Evolutionary conservation across 2,797 vertebrate genomes (phyloP), one percentile per base, ranked within the genome.

Genomic region (Dermochelys coriacea): DNA sequence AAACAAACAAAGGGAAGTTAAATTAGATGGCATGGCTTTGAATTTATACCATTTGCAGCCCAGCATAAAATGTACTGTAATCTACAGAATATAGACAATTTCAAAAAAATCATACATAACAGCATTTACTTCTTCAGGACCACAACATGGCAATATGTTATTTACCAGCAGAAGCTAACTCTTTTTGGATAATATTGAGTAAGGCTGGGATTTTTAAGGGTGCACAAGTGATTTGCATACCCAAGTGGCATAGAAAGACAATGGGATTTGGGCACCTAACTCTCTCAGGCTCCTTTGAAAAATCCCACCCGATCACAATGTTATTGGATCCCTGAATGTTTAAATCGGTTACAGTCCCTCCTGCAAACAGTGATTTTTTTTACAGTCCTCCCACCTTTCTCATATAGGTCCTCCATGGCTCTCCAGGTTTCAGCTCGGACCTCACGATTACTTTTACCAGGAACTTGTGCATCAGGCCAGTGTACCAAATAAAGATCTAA

Each of bases 401-500:
- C 95, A 84, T 98, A 98, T 16, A 98, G 97, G 25, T 99, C 98
- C 89, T 98, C 98, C 89, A 98, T 90, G 0, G 98, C 98, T 91
- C 97, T 96, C 98, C 98, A 98, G 4, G 98, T 98, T 93, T 99
- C 98, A 34, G 98, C 98, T 95, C 98, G 97, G 81, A 98, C 94
- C 94, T 99, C 98, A 54, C 94, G 94, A 91, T 96, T 98, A 88
- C 97, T 98, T 93, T 96, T 94, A 51, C 97, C 96, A 0, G 87
- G 95, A 85, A 95, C 85, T 10, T 87, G 88, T 47, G 97, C 90
- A 89, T 96, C 98, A 52, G 99, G 98, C 98, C 98, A 98, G 93
- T 98, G 98, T 91, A 99, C 98, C 95, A 99, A 97, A 97, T 98
- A 99, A 93, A 99, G 97, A 97, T 99, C 99, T 99, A 94, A 94